Evolutionary conservation across 2,888 invertebrate species (phyloP), one percentile per base, ranked within the genome.

Genomic region (Tineola bisselliella): DNA sequence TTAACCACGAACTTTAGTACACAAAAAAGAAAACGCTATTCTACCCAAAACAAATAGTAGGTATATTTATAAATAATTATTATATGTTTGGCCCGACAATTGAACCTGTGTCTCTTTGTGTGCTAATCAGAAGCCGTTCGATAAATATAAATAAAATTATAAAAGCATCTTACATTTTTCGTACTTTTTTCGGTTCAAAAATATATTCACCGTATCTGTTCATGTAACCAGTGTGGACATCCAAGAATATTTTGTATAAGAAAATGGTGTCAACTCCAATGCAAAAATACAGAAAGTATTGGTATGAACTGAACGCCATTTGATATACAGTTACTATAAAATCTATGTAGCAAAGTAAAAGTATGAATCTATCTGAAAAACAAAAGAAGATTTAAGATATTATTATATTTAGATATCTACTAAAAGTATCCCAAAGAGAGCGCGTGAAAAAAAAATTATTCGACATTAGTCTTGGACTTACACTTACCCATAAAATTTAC

Each of bases 141-240:
- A n/a, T n/a, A n/a, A n/a, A n/a, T n/a, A n/a, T n/a, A n/a, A n/a
- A n/a, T n/a, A n/a, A n/a, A n/a, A n/a, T n/a, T n/a, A n/a, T n/a
- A n/a, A n/a, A n/a, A n/a, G n/a, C n/a, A n/a, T 76, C 86, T 75
- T 64, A 86, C 86, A 79, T 80, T 68, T 79, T 68, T 59, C 84
- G 71, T 0, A 87, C 84, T 79, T 80, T 84, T 60, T 65, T 75
- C 59, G 84, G 84, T 63, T 76, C 76, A 54, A 83, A 70, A 59
- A 88, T 74, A 63, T 84, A 87, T 65, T 88, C 88, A 25, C 88
- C 87, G 63, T 87, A 88, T 71, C 82, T 71, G 65, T 88, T 87
- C 73, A 87, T 78, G 60, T 81, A 87, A 0, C 88, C 87, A 19
- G 77, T 75, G 65, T 88, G 88, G 10, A 87, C 61, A 62, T 88